Base-by-base conservation (phyloP, 2,888 invertebrate species). In the Nineta flava region DNA sequence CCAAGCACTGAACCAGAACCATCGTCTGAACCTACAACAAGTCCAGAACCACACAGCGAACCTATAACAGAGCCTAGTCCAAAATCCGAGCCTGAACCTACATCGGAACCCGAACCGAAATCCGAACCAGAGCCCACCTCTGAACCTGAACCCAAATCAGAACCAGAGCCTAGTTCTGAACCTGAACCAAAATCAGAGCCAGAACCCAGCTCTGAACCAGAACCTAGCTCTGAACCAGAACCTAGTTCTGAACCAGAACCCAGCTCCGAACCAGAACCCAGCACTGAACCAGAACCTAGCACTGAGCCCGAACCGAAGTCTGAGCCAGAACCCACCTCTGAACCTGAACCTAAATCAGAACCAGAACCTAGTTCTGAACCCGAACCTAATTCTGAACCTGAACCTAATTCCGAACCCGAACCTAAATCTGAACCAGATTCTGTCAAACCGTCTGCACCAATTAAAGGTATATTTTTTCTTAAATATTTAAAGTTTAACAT, bases 201-300 rank as follows among this genome's bases (percentile, higher is more conserved):
- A 48, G 63, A 65, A 49, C 69, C 65, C 15, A 65, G 60, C 48
- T 65, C 64, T 0, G 60, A 62, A 53, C 64, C 78, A 9, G 71
- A 74, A 54, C 68, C 72, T 0, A 65, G 65, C 45, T 64, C 70
- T 0, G 62, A 63, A 52, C 61, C 70, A 0, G 65, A 68, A 51
- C 68, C 74, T 0, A 70, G 73, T 59, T 68, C 71, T 0, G 65
- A 66, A 55, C 67, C 73, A 46, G 69, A 63, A 63, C 67, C 65
- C 16, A 65, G 59, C 53, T 62, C 71, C 1, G 60, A 65, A 54
- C 60, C 61, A 53, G 65, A 62, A 60, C 64, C 59, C 9, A 60
- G 55, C 51, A 63, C 71, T 0, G 70, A 73, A 57, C 67, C 67
- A 47, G 68, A 72, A 54, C 70, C 76, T 2, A 68, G 72, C 55